phyloP scores from a whole-genome alignment of 53 echinoderm and acorn worm species.

The Stichopus horrens region DNA sequence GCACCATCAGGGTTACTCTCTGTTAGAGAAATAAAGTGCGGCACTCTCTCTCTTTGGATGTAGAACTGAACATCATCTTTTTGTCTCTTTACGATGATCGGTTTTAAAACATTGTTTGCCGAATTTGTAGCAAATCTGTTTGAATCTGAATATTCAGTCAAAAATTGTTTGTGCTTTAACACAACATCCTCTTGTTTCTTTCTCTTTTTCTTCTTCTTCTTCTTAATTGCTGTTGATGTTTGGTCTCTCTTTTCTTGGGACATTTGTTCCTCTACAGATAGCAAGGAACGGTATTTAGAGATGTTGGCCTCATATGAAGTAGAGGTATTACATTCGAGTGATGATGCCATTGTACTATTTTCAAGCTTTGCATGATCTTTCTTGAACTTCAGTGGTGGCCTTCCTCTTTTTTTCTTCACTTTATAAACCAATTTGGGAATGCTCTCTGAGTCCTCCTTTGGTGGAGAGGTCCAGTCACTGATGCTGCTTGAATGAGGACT shows the following conservation, averaged over 20 bases:
- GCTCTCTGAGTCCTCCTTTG: not conserved
- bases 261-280: not conserved
- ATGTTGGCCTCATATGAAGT: not conserved
- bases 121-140: no score
- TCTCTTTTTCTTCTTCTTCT: not conserved
- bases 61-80: not conserved
- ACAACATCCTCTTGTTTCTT: not conserved
- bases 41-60: not conserved
- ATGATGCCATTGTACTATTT: not conserved
- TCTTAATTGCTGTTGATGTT: not conserved
- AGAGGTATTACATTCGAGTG: not conserved
- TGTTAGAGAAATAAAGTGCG: not conserved
- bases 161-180: no score
- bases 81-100: not conserved
- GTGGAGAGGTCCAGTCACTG: not conserved
- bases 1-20: not conserved
- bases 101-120: not conserved
- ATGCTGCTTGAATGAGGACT: not conserved
- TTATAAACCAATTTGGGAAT: not conserved
- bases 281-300: not conserved
- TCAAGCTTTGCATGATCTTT: not conserved
- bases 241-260: not conserved
- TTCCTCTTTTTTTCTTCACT: not conserved
- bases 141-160: no score
- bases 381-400: constrained; percentile 18